Evolutionary conservation across 2,888 invertebrate species (phyloP).

Genomic region (Phragmatobia fuliginosa): DNA sequence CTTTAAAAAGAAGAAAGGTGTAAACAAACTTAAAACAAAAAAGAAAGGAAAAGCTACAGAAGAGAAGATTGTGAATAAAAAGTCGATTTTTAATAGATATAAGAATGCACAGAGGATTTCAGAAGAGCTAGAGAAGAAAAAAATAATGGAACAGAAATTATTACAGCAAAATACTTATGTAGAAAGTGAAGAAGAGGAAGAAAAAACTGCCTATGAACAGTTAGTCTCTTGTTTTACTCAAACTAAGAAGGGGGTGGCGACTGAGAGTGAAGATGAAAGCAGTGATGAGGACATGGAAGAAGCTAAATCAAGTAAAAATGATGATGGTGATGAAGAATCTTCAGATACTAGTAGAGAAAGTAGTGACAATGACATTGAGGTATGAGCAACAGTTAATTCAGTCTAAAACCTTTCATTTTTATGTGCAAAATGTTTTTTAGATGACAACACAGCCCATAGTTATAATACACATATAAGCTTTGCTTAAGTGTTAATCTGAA

Average conservation of each 20-base stretch:
- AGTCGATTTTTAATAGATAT: conserved; percentile 81
- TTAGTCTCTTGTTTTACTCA: conserved; percentile 82
- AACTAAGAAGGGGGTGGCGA: conserved; percentile 52
- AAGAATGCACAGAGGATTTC: conserved; percentile 81
- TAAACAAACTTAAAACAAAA: conserved; percentile 58
- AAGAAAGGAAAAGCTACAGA: conserved; percentile 64
- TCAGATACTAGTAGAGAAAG: conserved; percentile 20
- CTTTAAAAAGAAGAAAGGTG: conserved; percentile 62
- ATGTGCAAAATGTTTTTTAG: too few species aligned
- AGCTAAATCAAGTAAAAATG: conserved; percentile 2
- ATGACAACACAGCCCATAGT: too few species aligned
- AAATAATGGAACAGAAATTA: conserved; percentile 70
- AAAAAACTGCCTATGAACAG: conserved; percentile 79
- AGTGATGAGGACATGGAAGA: conserved; percentile 28
- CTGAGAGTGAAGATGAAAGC: conserved; percentile 67
- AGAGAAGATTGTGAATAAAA: conserved; percentile 71
- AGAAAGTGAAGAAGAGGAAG: conserved; percentile 82
- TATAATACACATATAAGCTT: too few species aligned
- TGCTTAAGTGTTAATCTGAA: too few species aligned
- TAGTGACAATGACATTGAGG: conserved; percentile 40
- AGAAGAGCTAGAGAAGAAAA: conserved; percentile 79
- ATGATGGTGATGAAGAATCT: conserved; percentile 17
- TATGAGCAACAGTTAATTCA: conserved; percentile 17
- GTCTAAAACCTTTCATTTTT: background rate
- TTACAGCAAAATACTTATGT: conserved; percentile 71